Evolutionary conservation across 2,888 invertebrate genomes (phyloP).

Genomic region (Ochlodes sylvanus): DNA sequence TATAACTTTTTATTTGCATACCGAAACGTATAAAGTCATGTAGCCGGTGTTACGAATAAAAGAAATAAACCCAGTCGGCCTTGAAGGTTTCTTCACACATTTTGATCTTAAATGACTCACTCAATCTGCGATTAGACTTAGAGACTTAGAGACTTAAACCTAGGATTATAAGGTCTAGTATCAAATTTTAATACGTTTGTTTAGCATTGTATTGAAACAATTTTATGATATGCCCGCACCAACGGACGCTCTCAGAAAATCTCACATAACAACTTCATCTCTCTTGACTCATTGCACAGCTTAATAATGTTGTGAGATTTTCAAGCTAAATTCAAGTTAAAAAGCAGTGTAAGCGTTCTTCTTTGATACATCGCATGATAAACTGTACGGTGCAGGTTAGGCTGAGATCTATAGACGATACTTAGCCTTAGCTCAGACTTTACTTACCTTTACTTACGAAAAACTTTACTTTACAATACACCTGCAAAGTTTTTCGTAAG

Average conservation of each 20-base stretch:
- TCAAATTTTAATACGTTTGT: slow-evolving; percentile 5
- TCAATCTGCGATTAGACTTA: slow-evolving; percentile 43
- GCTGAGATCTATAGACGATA: too few relatives aligned
- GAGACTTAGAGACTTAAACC: slow-evolving; percentile 24
- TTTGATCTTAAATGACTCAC: slow-evolving; percentile 70
- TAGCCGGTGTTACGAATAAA: slow-evolving; percentile 27
- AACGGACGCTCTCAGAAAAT: slow-evolving; percentile 42
- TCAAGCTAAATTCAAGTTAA: too few relatives aligned
- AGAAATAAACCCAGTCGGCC: slow-evolving; percentile 54
- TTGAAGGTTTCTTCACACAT: slow-evolving; percentile 73
- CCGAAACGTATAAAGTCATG: slow-evolving; percentile 35
- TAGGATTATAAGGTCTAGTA: slow-evolving; percentile 6
- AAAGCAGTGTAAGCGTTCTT: too few relatives aligned
- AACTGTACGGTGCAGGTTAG: too few relatives aligned
- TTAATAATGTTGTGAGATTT: background rate
- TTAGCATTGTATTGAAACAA: slow-evolving; percentile 20
- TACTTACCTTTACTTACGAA: too few relatives aligned
- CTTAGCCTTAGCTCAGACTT: too few relatives aligned
- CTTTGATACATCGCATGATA: too few relatives aligned
- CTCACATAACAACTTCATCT: slow-evolving; percentile 44
- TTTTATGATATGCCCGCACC: slow-evolving; percentile 40
- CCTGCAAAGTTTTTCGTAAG: too few relatives aligned
- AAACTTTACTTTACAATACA: too few relatives aligned
- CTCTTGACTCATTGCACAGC: slow-evolving; percentile 35
- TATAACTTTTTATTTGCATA: slow-evolving; percentile 36